phyloP scores from a whole-genome alignment of 2,797 vertebrate species.

The Protonibea diacanthus region DNA sequence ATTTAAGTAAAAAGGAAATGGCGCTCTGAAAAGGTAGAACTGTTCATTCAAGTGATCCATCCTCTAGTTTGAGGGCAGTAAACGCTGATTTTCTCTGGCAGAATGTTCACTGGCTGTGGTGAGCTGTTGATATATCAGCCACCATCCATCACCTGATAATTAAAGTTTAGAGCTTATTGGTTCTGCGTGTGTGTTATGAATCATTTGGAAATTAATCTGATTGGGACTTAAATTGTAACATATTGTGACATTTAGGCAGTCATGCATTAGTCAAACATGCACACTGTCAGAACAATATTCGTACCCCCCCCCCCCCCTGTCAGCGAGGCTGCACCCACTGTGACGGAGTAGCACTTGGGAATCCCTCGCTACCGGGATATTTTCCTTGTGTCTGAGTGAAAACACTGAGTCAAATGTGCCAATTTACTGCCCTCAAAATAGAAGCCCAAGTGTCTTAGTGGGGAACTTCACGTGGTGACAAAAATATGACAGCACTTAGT shows the following conservation, averaged over 20 bases:
- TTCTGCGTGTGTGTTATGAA: constrained; percentile 15
- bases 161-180: constrained; percentile 24
- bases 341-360: background rate
- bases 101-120: background rate
- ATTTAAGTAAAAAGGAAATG: constrained; percentile 8
- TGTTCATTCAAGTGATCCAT: constrained; percentile 48
- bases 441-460: constrained; percentile 52
- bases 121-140: constrained; percentile 3
- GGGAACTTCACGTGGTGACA: constrained; percentile 62
- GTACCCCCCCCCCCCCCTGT: background rate
- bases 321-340: constrained; percentile 13
- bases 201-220: background rate
- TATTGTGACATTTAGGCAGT: constrained; percentile 25
- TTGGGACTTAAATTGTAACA: constrained; percentile 11
- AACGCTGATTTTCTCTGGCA: constrained; percentile 11
- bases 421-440: constrained; percentile 55
- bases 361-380: constrained; percentile 7
- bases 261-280: constrained; percentile 34
- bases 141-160: constrained; percentile 10
- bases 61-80: constrained; percentile 42
- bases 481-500: constrained; percentile 82
- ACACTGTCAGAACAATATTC: constrained; percentile 21
- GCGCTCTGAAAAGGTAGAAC: constrained; percentile 14
- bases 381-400: constrained; percentile 14
- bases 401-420: constrained; percentile 30